phyloP scores from a whole-genome alignment of 2,113 vertebrate species.

The Embiotoca jacksoni region DNA sequence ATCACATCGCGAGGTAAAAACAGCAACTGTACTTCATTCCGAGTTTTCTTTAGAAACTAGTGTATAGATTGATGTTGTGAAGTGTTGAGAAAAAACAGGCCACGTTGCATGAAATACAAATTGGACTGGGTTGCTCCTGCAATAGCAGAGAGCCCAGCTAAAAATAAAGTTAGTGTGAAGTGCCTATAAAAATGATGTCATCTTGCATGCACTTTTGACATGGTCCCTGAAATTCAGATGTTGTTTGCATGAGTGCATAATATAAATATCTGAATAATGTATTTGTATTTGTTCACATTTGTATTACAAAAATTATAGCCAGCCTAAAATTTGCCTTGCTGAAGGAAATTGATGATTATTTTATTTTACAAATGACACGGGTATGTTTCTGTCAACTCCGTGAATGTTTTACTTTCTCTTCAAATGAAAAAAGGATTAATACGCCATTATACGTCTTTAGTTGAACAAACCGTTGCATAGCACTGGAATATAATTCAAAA shows the following conservation, averaged over 20 bases:
- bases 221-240: neutral
- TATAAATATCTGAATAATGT: neutral
- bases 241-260: neutral
- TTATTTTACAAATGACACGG: slow-evolving; percentile 17
- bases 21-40: neutral
- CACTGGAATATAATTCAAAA: slow-evolving; percentile 48
- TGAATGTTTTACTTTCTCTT: slow-evolving; percentile 32
- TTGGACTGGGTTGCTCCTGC: neutral
- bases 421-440: slow-evolving; percentile 6
- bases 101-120: neutral
- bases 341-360: slow-evolving; percentile 26
- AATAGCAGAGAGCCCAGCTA: neutral
- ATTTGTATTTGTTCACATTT: neutral
- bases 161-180: too few relatives aligned
- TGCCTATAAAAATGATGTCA: too few relatives aligned
- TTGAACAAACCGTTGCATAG: slow-evolving; percentile 31
- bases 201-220: too few relatives aligned
- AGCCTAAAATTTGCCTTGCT: neutral
- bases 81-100: neutral
- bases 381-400: slow-evolving; percentile 17
- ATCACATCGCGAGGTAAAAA: neutral
- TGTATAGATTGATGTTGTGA: neutral
- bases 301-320: too few relatives aligned
- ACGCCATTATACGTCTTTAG: slow-evolving; percentile 2
- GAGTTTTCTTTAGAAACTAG: neutral